Evolutionary conservation across 2,797 vertebrate species (phyloP).

Genomic region (Sebastes aleutianus): DNA sequence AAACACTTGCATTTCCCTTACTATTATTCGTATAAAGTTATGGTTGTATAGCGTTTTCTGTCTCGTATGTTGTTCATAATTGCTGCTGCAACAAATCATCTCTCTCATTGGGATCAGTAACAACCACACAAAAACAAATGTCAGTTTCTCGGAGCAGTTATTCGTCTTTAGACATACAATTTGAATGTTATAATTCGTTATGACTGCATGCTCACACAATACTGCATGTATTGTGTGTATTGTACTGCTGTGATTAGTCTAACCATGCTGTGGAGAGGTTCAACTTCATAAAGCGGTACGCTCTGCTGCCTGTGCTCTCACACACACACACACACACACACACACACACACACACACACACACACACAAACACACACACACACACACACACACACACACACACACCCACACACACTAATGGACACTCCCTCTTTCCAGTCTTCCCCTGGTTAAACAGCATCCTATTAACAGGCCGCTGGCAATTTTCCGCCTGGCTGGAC

Average conservation of each 20-base stretch:
- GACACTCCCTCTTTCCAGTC: slow-evolving; percentile 14
- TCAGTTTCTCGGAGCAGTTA: not conserved
- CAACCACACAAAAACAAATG: not conserved
- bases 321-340: too few relatives aligned
- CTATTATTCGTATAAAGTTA: not conserved
- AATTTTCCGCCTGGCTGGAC: slow-evolving; percentile 71
- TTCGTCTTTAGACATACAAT: not conserved
- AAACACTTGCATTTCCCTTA: not conserved
- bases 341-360: not conserved
- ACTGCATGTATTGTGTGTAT: not conserved
- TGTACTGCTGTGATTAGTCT: not conserved
- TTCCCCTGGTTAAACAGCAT: slow-evolving; percentile 61
- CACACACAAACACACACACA: not conserved
- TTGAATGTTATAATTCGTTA: not conserved
- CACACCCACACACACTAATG: not conserved
- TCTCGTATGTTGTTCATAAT: not conserved
- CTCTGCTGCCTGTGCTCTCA: not conserved
- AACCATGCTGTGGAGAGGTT: not conserved
- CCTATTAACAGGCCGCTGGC: slow-evolving; percentile 60
- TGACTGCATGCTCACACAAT: not conserved
- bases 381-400: slow-evolving; percentile 1
- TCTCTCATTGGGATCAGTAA: not conserved
- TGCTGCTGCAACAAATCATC: not conserved
- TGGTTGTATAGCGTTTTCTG: not conserved
- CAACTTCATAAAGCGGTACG: not conserved